Conservation (phyloP, 2,888 invertebrate genomes). For the Ceratothoa steindachneri region DNA sequence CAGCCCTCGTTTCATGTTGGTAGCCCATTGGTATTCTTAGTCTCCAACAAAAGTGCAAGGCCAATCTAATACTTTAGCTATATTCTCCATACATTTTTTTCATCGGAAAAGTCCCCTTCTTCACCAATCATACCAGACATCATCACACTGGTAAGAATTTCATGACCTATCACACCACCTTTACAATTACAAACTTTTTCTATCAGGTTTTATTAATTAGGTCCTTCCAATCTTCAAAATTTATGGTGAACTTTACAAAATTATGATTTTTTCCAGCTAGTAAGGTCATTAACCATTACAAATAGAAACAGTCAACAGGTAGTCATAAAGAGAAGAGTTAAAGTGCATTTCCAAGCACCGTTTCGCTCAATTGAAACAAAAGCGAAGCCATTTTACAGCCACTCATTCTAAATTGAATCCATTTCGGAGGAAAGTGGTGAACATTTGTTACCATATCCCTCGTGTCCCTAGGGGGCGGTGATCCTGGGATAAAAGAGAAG, state of each 20-base stretch:
- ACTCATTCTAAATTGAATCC: constrained; percentile 46
- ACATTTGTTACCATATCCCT: constrained; percentile 33
- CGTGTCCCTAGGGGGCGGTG: background rate
- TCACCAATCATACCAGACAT: constrained; percentile 1
- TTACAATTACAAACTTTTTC: too few relatives aligned
- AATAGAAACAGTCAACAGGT: background rate
- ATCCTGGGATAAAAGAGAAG: background rate
- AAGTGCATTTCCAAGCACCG: constrained; percentile 2
- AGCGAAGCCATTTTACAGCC: constrained; percentile 45
- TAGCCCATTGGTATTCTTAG: background rate
- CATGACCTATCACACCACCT: too few relatives aligned
- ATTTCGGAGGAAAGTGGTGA: constrained; percentile 44
- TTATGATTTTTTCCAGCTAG: too few relatives aligned
- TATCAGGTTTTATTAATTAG: too few relatives aligned
- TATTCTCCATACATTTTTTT: background rate
- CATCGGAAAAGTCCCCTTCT: background rate
- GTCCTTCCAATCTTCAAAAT: too few relatives aligned
- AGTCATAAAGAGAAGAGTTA: background rate
- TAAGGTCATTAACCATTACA: background rate
- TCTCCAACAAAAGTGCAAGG: background rate
- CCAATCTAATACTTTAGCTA: background rate
- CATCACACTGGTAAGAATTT: constrained; percentile 2
- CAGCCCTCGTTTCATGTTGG: background rate
- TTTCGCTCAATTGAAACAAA: constrained; percentile 38
- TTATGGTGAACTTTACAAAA: too few relatives aligned